phyloP scores from a whole-genome alignment of 2,888 invertebrate genomes.

The Calliphora vomitoria region DNA sequence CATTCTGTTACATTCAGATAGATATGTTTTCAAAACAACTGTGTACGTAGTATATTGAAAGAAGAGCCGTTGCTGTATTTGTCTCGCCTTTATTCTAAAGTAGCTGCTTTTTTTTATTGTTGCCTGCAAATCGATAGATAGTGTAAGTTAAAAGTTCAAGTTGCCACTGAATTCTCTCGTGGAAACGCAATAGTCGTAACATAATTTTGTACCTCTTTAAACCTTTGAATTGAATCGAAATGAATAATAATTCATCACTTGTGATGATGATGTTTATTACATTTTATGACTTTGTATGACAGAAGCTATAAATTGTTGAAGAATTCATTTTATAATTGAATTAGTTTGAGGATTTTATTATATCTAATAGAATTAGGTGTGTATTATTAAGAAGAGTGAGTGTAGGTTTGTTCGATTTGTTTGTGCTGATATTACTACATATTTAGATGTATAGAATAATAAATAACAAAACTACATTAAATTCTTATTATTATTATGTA shows the following conservation, averaged over 20 bases:
- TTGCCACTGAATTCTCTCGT: constrained; percentile 64
- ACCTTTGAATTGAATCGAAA: constrained; percentile 52
- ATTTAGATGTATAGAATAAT: background rate
- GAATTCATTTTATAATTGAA: constrained; percentile 64
- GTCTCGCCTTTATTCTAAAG: background rate
- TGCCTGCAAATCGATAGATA: constrained; percentile 62
- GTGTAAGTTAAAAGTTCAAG: constrained; percentile 67
- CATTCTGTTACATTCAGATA: background rate
- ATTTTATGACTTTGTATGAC: constrained; percentile 66
- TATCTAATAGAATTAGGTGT: constrained; percentile 26
- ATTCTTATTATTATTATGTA: background rate
- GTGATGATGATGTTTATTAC: constrained; percentile 61
- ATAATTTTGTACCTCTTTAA: constrained; percentile 40
- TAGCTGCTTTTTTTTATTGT: constrained; percentile 15
- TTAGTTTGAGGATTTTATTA: constrained; percentile 50
- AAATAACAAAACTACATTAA: background rate
- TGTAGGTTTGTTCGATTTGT: background rate
- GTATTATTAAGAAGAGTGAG: background rate
- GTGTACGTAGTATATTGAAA: background rate
- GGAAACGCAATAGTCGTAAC: constrained; percentile 53
- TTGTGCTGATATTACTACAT: too few species aligned
- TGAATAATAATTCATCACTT: constrained; percentile 66
- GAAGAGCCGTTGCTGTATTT: constrained; percentile 32
- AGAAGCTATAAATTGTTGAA: constrained; percentile 66
- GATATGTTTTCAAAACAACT: background rate